phyloP scores from a whole-genome alignment of 2,888 invertebrate genomes.

The Lathronympha strigana region DNA sequence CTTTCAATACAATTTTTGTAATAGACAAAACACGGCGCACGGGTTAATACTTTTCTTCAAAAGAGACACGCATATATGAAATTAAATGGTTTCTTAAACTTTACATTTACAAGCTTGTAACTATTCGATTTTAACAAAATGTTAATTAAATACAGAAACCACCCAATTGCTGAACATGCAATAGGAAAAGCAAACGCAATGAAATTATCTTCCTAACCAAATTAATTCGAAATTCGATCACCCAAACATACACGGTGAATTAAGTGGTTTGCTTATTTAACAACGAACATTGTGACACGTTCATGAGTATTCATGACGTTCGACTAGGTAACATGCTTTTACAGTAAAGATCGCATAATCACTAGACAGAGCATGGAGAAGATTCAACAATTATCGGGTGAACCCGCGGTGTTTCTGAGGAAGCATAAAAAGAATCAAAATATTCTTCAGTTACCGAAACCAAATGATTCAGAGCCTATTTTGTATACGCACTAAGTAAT shows the following conservation, averaged over 20 bases:
- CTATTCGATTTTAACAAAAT: background rate
- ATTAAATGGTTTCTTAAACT: no score
- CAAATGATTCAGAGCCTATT: no score
- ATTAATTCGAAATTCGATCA: constrained; percentile 58
- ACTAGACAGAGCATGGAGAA: background rate
- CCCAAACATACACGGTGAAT: constrained; percentile 49
- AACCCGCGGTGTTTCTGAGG: no score
- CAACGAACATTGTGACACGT: constrained; percentile 36
- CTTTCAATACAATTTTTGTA: no score
- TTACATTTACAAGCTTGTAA: no score
- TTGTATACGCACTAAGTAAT: no score
- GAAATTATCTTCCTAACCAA: constrained; percentile 47
- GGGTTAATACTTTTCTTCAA: no score
- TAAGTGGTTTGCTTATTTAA: constrained; percentile 43
- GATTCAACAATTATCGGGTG: background rate
- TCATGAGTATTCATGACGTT: constrained; percentile 13
- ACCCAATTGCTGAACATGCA: constrained; percentile 39
- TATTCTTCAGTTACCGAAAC: no score
- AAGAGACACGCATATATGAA: no score
- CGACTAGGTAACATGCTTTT: constrained; percentile 7
- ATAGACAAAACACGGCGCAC: no score
- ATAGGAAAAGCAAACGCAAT: constrained; percentile 45
- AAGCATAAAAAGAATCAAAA: no score
- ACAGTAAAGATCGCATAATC: background rate
- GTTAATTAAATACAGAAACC: background rate